Evolutionary conservation across 2,113 vertebrate species (phyloP), one percentile per base, ranked within the genome.

Genomic region (Polypterus senegalus): DNA sequence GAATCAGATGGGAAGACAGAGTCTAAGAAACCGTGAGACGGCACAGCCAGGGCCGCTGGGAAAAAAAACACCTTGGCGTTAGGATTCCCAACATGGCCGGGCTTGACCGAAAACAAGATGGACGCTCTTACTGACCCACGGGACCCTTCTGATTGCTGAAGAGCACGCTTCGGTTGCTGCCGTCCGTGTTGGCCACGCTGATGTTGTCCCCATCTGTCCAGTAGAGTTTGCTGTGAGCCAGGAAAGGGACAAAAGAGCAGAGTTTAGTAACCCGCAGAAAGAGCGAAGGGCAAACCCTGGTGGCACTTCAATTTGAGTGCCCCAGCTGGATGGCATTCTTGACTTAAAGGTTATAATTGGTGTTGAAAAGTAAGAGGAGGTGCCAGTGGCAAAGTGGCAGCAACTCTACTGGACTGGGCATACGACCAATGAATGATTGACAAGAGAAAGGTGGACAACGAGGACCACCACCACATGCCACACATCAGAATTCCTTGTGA

Each of bases 181-280:
- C 94, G 0, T 98, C 94, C 89, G 92, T 94, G 77, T 96, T 96
- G 69, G 94, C 89, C 79, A 94, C 81, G 46, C 88, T 97, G 81
- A 98, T 89, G 74, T 89, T 97, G 77, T 98, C 92, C 1, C 94
- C 92, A 0, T 98, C 94, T 0, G 91, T 97, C 94, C 94, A 98
- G 75, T 93, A 98, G 1, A 98, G 83, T 69, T 97, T 98, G 65
- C 94, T 98, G 69, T 3, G 61, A 11, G 64, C 56, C 53, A 5
- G 47, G 58, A 45, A 1, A 56, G 10, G 49, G 49, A 65, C 4
- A 8, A 7, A 52, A 52, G 7, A 10, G 51, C 51, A 52, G 10
- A 8, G 7, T 3, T 52, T 52, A 10, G 7, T 10, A 52, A 52
- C 10, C 7, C 10, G 51, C 51, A 52, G 51, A 7, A 52, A 52